Evolutionary conservation across 1,140 invertebrate species (phyloP).

Genomic region (Camponotus pennsylvanicus): DNA sequence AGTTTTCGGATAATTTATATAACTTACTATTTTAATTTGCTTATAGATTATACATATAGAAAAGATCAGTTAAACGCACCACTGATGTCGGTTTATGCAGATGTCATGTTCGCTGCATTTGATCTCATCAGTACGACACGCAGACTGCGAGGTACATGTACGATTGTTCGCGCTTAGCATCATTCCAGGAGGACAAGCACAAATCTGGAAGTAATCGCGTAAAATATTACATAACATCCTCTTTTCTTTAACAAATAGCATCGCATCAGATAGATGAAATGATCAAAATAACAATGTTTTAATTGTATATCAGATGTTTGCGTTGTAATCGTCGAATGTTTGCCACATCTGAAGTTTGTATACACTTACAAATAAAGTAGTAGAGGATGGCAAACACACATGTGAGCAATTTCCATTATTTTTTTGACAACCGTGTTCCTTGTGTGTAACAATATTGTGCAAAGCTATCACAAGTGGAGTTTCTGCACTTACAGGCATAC

Average conservation of each 20-base stretch:
- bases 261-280: background rate
- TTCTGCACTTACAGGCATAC: constrained; percentile 56
- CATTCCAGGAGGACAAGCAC: constrained; percentile 89
- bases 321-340: background rate
- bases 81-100: constrained; percentile 82
- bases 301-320: background rate
- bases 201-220: constrained; percentile 77
- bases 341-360: background rate
- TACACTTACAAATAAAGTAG: constrained; percentile 65
- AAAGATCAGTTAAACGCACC: constrained; percentile 53
- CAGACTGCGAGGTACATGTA: constrained; percentile 85
- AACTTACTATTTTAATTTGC: background rate
- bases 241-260: background rate
- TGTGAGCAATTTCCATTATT: constrained; percentile 91
- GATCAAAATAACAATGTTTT: background rate
- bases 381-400: constrained; percentile 88
- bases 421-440: constrained; percentile 87
- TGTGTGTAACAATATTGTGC: constrained; percentile 75
- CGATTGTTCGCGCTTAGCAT: constrained; percentile 84
- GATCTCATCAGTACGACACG: constrained; percentile 87
- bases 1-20: background rate
- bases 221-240: background rate
- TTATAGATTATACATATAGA: background rate
- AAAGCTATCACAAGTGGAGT: constrained; percentile 76
- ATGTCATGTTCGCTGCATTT: constrained; percentile 86